Conservation (phyloP, 1,140 invertebrate species). For the Tetraneura akinire region DNA sequence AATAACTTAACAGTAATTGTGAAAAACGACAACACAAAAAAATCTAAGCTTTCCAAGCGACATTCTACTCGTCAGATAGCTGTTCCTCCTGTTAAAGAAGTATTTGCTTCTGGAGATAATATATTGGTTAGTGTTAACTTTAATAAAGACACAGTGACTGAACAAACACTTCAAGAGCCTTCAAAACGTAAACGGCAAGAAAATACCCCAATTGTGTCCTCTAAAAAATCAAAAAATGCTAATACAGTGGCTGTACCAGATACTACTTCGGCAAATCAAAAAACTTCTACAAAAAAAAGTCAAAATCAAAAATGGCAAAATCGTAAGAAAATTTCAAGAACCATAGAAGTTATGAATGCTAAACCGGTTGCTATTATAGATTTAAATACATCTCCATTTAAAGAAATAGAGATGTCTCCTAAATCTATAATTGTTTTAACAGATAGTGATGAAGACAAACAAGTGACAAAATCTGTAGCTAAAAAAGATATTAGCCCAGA, state of each 20-base stretch:
- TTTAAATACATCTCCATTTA: conserved; percentile 79
- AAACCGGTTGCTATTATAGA: conserved; percentile 84
- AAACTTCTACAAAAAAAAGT: conserved; percentile 61
- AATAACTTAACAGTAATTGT: conserved; percentile 50
- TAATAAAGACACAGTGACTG: conserved; percentile 57
- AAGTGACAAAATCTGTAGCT: conserved; percentile 31
- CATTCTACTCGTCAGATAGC: conserved; percentile 39
- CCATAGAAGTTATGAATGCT: conserved; percentile 52
- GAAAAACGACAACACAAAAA: conserved; percentile 56
- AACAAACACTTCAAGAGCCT: conserved; percentile 35
- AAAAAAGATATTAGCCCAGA: conserved; percentile 45
- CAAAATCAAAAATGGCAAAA: conserved; percentile 60
- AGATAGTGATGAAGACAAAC: conserved; percentile 72
- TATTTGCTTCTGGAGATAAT: conserved; percentile 88
- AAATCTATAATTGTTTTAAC: conserved; percentile 79
- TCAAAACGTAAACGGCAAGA: conserved; percentile 39
- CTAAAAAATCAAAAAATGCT: conserved; percentile 13
- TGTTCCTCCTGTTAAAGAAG: conserved; percentile 79
- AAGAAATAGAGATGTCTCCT: conserved; percentile 76
- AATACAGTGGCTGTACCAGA: neutral
- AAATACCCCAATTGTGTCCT: neutral
- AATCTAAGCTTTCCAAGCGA: conserved; percentile 42
- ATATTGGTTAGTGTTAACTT: conserved; percentile 90
- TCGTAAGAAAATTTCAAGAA: conserved; percentile 49
- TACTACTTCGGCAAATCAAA: conserved; percentile 61